phyloP scores from a whole-genome alignment of 2,113 vertebrate genomes.

The Chaetodon trifascialis region DNA sequence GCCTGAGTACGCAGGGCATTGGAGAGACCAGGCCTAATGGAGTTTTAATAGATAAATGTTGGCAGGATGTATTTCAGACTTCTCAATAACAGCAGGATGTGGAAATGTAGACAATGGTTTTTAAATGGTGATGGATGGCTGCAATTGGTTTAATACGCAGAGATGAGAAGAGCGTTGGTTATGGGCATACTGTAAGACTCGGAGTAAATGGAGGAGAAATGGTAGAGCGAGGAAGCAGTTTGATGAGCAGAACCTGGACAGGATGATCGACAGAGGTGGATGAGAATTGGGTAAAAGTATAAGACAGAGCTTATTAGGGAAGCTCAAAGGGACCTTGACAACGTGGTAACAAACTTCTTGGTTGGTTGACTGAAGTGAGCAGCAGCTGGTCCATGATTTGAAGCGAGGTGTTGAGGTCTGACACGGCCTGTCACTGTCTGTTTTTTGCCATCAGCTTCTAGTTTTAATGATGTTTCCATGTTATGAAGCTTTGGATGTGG shows the following conservation, averaged over 20 bases:
- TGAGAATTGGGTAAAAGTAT: slow-evolving; percentile 16
- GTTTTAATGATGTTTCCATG: slow-evolving; percentile 62
- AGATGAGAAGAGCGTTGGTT: slow-evolving; percentile 50
- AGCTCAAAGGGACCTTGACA: slow-evolving; percentile 52
- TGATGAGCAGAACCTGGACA: slow-evolving; percentile 16
- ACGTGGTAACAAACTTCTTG: slow-evolving; percentile 49
- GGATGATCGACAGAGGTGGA: slow-evolving; percentile 31
- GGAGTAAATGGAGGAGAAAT: slow-evolving; percentile 9
- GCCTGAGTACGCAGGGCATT: slow-evolving; percentile 30
- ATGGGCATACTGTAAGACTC: slow-evolving; percentile 41
- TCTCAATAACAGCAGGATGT: slow-evolving; percentile 73
- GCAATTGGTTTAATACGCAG: slow-evolving; percentile 54
- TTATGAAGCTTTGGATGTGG: not conserved
- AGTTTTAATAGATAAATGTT: slow-evolving; percentile 79
- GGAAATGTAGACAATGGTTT: slow-evolving; percentile 67
- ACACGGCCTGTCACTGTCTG: slow-evolving; percentile 18
- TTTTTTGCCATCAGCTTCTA: slow-evolving; percentile 33
- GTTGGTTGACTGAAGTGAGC: slow-evolving; percentile 24
- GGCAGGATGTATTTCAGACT: slow-evolving; percentile 68
- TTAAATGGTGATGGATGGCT: slow-evolving; percentile 75
- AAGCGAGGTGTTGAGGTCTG: slow-evolving; percentile 47
- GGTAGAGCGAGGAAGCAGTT: not conserved
- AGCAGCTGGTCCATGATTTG: slow-evolving; percentile 51
- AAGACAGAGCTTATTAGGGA: slow-evolving; percentile 51
- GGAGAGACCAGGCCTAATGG: slow-evolving; percentile 63